These are phyloP conservation scores for Standfussiana lucernea DNA, from an alignment of 2,888 invertebrate species.

Conservation along the genomic window DNA sequence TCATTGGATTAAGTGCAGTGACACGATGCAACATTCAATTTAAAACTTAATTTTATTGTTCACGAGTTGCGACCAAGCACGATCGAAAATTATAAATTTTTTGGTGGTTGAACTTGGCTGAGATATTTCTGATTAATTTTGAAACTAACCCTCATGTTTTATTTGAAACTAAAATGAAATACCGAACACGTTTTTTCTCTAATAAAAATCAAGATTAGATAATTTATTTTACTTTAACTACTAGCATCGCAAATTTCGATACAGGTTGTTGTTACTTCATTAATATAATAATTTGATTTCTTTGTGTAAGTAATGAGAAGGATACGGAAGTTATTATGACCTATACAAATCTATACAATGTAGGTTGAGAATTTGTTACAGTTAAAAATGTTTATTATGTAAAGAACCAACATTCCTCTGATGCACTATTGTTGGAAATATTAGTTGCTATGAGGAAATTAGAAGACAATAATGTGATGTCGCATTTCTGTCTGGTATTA, in stretches of 20 bases:
- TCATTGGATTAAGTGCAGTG: slow-evolving; percentile 80
- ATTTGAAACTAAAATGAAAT: too few relatives aligned
- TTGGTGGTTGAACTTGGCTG: not conserved
- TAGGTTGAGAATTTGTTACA: slow-evolving; percentile 1
- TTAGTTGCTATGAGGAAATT: slow-evolving; percentile 42
- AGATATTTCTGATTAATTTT: not conserved
- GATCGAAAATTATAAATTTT: not conserved
- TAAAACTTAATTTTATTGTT: slow-evolving; percentile 49
- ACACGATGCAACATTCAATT: slow-evolving; percentile 59
- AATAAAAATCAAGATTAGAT: too few relatives aligned
- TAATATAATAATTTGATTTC: not conserved
- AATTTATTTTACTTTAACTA: not conserved
- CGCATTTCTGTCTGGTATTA: slow-evolving; percentile 20
- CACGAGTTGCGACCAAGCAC: not conserved
- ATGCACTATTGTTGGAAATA: slow-evolving; percentile 7
- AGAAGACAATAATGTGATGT: slow-evolving; percentile 19
- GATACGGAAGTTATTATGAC: slow-evolving; percentile 20
- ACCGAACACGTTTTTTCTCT: not conserved
- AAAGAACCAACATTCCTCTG: slow-evolving; percentile 18
- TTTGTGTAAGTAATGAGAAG: not conserved
- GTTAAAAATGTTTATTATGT: slow-evolving; percentile 2
- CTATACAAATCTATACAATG: not conserved
- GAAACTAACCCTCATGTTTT: too few relatives aligned
- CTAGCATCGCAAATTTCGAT: not conserved
- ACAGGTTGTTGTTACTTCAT: not conserved